These are phyloP conservation scores for Pterocles orientalis DNA, from an alignment of 2,113 vertebrate genomes.

Conservation along the genomic window DNA sequence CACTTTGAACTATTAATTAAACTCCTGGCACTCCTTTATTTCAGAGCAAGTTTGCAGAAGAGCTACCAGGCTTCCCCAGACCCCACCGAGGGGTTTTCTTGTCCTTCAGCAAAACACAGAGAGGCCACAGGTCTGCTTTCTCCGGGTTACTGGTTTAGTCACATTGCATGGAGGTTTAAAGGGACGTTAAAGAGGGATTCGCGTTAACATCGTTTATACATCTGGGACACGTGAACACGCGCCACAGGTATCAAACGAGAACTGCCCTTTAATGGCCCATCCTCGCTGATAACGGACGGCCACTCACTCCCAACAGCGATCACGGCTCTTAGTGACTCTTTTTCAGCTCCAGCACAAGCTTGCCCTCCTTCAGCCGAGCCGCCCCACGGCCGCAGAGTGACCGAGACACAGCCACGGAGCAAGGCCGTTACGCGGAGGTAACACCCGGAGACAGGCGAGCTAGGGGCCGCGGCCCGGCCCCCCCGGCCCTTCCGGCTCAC, in stretches of 20 bases:
- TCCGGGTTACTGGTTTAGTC: fast-evolving
- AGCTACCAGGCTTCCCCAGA: fast-evolving
- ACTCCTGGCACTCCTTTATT: fast-evolving
- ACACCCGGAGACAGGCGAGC: fast-evolving
- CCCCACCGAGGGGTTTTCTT: fast-evolving
- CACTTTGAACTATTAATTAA: fast-evolving
- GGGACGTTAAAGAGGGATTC: fast-evolving
- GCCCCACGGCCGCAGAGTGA: fast-evolving
- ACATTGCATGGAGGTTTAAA: fast-evolving
- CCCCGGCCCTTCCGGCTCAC: fast-evolving
- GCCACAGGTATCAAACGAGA: fast-evolving
- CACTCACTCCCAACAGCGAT: fast-evolving
- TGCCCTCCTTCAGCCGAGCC: fast-evolving
- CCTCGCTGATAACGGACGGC: fast-evolving
- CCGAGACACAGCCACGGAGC: fast-evolving
- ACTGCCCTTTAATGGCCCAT: fast-evolving
- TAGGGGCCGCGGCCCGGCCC: fast-evolving
- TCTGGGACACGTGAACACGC: fast-evolving
- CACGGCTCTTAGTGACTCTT: fast-evolving
- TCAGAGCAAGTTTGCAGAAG: neutral
- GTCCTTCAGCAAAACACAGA: neutral
- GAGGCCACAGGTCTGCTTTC: fast-evolving
- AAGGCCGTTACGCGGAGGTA: fast-evolving
- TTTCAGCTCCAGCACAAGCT: fast-evolving
- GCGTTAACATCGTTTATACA: fast-evolving